Conservation (phyloP, 2,797 vertebrate genomes). For the Knipowitschia caucasica region DNA sequence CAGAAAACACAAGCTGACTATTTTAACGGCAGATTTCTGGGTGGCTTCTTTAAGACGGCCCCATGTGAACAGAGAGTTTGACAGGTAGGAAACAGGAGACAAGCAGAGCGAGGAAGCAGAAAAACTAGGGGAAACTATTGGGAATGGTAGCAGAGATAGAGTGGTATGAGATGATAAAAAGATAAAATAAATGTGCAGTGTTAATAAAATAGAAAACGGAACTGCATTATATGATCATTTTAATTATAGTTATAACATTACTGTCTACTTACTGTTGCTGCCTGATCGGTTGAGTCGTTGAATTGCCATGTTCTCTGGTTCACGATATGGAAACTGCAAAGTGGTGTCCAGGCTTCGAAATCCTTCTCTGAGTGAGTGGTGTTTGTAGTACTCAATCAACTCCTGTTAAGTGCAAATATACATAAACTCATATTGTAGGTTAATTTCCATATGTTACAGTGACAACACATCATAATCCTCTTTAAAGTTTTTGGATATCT, state of each 20-base stretch:
- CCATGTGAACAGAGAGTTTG: constrained; percentile 17
- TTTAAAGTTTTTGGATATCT: too few relatives aligned
- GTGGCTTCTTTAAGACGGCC: constrained; percentile 17
- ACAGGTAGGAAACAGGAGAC: constrained; percentile 10
- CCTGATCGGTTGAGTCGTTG: constrained; percentile 75
- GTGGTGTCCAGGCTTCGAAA: constrained; percentile 94
- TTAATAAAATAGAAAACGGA: neutral
- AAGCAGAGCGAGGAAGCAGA: constrained; percentile 1
- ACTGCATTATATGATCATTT: neutral
- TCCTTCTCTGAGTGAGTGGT: constrained; percentile 93
- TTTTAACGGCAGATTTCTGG: constrained; percentile 15
- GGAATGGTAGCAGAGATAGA: neutral
- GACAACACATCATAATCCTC: too few relatives aligned
- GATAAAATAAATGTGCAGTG: neutral
- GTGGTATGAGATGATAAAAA: neutral
- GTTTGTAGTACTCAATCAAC: constrained; percentile 94
- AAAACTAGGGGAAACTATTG: neutral
- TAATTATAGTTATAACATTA: neutral
- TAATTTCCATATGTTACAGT: too few relatives aligned
- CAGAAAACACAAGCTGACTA: constrained; percentile 13
- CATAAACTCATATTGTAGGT: neutral
- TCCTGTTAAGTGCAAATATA: constrained; percentile 74
- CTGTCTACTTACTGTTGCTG: constrained; percentile 81
- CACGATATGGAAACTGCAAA: constrained; percentile 89
- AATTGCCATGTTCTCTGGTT: constrained; percentile 79